Base-by-base conservation (phyloP, 2,113 vertebrate species). In the Herpetotheres cachinnans region DNA sequence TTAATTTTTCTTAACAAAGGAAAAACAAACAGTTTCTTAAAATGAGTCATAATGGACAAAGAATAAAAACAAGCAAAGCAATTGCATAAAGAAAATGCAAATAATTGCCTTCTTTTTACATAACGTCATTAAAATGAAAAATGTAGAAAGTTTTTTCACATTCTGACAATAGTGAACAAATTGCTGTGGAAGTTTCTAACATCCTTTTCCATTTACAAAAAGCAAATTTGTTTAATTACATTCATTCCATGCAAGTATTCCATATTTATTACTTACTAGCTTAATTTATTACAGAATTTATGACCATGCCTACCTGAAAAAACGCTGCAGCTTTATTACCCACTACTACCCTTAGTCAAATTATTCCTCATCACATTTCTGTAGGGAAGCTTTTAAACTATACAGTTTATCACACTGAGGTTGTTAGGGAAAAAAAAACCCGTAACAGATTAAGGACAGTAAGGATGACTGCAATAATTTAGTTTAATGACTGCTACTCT, bases 271-370 rank as follows among this genome's bases (percentile, higher is more conserved):
- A 70, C 50, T 66, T 77, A 32, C 2, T 61, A 30, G 25, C 32
- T 92, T 90, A 65, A 92, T 89, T 97, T 92, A 84, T 90, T 40
- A 30, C 32, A 77, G 36, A 85, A 94, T 94, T 95, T 81, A 89
- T 76, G 32, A 42, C 29, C 67, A 8, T 56, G 18, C 19, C 38
- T 49, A 92, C n/a, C 40, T 86, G 66, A 78, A 89, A 67, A 82
- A 80, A 46, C 19, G 89, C 71, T 82, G 16, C 49, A 59, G 56
- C 13, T 32, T 49, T 82, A 49, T 34, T 66, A 73, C 12, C 10
- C 13, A 55, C 25, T 79, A 47, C 76, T 62, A 40, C 13, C 12
- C 22, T 9, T n/a, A 49, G 19, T 21, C 50, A 93, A 95, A 91
- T 78, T 69, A 89, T 71, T 90, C 73, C 22, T 85, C 27, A 4